Evolutionary conservation across 2,797 vertebrate genomes (phyloP).

Genomic region (Meriones psammophilus): DNA sequence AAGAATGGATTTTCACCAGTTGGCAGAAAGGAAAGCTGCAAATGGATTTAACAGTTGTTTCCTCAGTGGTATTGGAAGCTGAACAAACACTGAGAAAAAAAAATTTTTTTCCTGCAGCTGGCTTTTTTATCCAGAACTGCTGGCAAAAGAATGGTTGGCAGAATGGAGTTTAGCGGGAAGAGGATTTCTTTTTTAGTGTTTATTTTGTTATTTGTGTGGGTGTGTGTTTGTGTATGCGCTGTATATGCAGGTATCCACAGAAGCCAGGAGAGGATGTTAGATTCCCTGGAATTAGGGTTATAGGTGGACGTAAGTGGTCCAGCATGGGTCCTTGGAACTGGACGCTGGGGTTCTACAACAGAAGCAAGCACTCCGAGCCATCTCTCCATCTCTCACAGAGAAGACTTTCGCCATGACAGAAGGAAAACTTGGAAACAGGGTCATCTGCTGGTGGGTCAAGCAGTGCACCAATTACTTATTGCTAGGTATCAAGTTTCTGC

Average conservation of each 20-base stretch:
- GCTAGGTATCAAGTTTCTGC: neutral
- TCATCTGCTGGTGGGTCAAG: constrained; percentile 20
- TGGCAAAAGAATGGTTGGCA: neutral
- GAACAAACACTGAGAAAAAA: neutral
- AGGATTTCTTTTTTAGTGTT: neutral
- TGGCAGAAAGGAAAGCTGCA: constrained; percentile 64
- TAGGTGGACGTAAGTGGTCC: too few relatives aligned
- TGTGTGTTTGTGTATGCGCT: neutral
- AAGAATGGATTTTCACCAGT: neutral
- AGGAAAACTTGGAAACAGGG: constrained; percentile 29
- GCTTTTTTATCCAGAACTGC: constrained; percentile 32
- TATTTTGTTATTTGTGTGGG: too few relatives aligned
- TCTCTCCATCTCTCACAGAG: neutral
- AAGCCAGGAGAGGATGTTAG: neutral
- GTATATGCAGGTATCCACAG: neutral
- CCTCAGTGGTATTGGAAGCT: neutral
- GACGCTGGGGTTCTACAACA: neutral
- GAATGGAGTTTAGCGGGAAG: constrained; percentile 20
- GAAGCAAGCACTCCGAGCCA: too few relatives aligned
- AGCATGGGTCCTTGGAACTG: neutral
- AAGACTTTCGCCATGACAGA: neutral
- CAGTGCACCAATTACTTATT: constrained; percentile 18
- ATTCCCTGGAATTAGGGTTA: neutral
- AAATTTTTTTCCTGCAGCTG: constrained; percentile 41
- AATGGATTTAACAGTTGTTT: constrained; percentile 67